phyloP scores from a whole-genome alignment of 2,888 invertebrate genomes.

The Pediacus dermestoides region DNA sequence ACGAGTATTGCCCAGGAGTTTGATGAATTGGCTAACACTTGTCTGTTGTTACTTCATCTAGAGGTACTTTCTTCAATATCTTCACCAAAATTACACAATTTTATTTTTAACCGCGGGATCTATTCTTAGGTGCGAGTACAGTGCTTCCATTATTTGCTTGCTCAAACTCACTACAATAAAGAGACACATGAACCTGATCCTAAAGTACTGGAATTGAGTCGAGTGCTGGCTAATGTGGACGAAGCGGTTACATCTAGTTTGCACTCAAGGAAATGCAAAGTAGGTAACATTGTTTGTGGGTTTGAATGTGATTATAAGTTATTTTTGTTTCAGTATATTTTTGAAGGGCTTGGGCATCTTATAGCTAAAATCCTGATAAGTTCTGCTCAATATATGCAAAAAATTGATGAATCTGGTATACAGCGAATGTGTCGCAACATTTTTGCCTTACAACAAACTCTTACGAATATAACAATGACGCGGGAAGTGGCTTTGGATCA shows the following conservation, averaged over 20 bases:
- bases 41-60: constrained; percentile 85
- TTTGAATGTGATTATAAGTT: background rate
- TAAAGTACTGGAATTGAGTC: constrained; percentile 72
- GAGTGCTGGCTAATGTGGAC: constrained; percentile 73
- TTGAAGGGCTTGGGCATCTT: constrained; percentile 81
- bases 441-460: constrained; percentile 77
- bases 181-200: constrained; percentile 75
- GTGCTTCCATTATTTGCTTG: constrained; percentile 86
- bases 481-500: constrained; percentile 82
- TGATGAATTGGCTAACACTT: constrained; percentile 86
- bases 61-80: constrained; percentile 59
- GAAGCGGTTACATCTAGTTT: constrained; percentile 72
- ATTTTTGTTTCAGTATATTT: constrained; percentile 67
- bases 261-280: constrained; percentile 73
- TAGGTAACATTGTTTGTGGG: constrained; percentile 40
- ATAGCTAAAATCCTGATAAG: constrained; percentile 77
- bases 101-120: no score
- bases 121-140: constrained; percentile 90
- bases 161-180: constrained; percentile 54
- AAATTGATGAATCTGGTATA: constrained; percentile 77
- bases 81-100: background rate
- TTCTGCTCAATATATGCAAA: constrained; percentile 72
- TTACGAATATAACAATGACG: constrained; percentile 79
- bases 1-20: constrained; percentile 73
- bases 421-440: constrained; percentile 84